A percentile compares a stretch with the other conserved stretches of the same genome.
Conservation (phyloP, 1,140 invertebrate genomes). For the Cylas formicarius region DNA sequence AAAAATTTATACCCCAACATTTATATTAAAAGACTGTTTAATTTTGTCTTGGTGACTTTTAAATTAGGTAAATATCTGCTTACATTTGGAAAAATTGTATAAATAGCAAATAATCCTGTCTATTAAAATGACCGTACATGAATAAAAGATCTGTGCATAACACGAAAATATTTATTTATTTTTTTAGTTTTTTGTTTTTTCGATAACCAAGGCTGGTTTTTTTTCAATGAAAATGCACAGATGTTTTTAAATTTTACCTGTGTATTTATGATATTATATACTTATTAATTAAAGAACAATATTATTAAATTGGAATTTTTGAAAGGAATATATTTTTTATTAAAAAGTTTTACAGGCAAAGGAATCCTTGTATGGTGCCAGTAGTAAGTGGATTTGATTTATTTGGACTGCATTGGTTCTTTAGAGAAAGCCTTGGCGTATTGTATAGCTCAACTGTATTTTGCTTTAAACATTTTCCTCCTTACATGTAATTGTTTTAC, state of each 20-base stretch:
- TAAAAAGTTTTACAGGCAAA: no score
- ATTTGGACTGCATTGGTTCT: no score
- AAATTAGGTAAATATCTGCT: slow-evolving; percentile 24
- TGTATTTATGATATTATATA: slow-evolving; percentile 14
- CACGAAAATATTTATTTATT: slow-evolving; percentile 6
- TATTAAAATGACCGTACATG: slow-evolving; percentile 34
- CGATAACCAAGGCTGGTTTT: background rate
- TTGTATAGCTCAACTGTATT: no score
- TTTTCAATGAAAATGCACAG: slow-evolving; percentile 23
- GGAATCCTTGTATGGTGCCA: no score
- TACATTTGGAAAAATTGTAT: slow-evolving; percentile 19
- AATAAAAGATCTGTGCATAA: slow-evolving; percentile 30
- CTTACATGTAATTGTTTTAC: no score
- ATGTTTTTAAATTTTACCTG: slow-evolving; percentile 20
- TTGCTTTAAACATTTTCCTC: no score
- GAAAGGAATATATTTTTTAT: no score
- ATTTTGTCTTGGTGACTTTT: no score
- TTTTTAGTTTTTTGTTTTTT: slow-evolving; percentile 5
- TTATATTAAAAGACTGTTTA: slow-evolving; percentile 11
- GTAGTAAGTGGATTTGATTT: no score
- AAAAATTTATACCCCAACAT: slow-evolving; percentile 8
- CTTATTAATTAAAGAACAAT: no score
- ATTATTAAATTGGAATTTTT: no score
- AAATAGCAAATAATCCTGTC: slow-evolving; percentile 13
- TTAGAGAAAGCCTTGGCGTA: no score